Evolutionary conservation across 2,888 invertebrate species (phyloP), one percentile per base, ranked within the genome.

Genomic region (Hermaeophaga mercurialis): DNA sequence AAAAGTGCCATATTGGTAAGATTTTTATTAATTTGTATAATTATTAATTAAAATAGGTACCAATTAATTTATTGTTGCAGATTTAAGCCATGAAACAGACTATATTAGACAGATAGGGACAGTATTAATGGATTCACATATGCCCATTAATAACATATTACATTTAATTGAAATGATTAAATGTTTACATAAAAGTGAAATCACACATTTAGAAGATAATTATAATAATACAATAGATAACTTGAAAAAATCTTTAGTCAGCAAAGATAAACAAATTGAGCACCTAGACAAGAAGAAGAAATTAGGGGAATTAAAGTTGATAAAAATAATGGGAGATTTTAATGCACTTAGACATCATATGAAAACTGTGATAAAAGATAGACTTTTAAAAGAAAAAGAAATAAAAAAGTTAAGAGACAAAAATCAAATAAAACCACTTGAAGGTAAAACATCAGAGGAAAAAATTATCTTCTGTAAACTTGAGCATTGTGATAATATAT

Each of bases 61-160:
- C 3, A 3, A 31, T 31, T 31, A 31, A 31, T 31, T n/a, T 31
- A 8, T 11, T 31, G 24, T 61, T 63, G 34, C 45, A 64, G 63
- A 66, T 50, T 53, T 64, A 17, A 43, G 57, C 4, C 41, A 47
- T 44, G 59, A 63, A 61, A 56, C 59, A 28, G 59, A 62, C 22
- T 66, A 65, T 46, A 44, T 65, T 12, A 59, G 54, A 48, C 58
- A 65, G 39, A 24, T 67, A n/a, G 47, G 44, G 31, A 52, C 47
- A 43, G 26, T 62, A 33, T 50, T 67, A 14, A 48, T 58, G 11
- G 36, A 54, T 8, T 49, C 48, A 6, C 54, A 64, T 39, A 31
- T 64, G 34, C 39, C 62, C 15, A 15, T 24, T 5, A 39, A 54
- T 9, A 57, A 43, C 8, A 28, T 65, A 24, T 53, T 39, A 12